Evolutionary conservation across 1,140 invertebrate species (phyloP), one percentile per base, ranked within the genome.

Genomic region (Dinothrombium tinctorium): DNA sequence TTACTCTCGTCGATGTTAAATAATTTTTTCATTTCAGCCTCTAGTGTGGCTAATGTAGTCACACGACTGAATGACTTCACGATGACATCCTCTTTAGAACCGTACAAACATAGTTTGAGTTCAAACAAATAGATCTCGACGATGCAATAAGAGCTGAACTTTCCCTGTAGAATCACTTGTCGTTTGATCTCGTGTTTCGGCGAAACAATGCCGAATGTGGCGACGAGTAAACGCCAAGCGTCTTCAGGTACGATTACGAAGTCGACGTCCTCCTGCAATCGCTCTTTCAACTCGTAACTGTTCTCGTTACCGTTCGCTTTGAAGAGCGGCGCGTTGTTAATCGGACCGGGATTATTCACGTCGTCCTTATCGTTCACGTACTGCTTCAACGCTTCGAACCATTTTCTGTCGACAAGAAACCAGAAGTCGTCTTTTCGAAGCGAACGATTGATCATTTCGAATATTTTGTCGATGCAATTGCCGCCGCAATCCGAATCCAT

Each of bases 51-150:
- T n/a, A 50, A 33, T 2, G 41, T 44, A 17, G 47, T 51, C 22
- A 44, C 12, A 23, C 36, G 28, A 47, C 61, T 64, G 47, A 64
- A 65, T 28, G 56, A 52, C 40, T 53, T 53, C 17, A 47, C 50
- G 6, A 55, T 45, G 8, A 37, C 24, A 32, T 47, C 41, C 14
- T 63, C 59, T 19, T 57, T 45, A 37, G 63, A 53, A 29, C 54
- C 56, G 50, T 64, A 59, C 36, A 60, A 50, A 48, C 61, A 61
- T n/a, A 66, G 52, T 42, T 64, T 64, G 19, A 66, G 50, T 33
- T 64, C 58, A 46, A 64, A 49, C n/a, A 63, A 52, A 50, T 66
- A 65, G 9, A 66, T 56, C 50, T 66, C 64, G 24, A 65, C 62
- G 45, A 60, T 36, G 37, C 54, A 59, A 35, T 63, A 55, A 42